Conservation (phyloP, 2,113 vertebrate genomes). For the Piprites chloris region DNA sequence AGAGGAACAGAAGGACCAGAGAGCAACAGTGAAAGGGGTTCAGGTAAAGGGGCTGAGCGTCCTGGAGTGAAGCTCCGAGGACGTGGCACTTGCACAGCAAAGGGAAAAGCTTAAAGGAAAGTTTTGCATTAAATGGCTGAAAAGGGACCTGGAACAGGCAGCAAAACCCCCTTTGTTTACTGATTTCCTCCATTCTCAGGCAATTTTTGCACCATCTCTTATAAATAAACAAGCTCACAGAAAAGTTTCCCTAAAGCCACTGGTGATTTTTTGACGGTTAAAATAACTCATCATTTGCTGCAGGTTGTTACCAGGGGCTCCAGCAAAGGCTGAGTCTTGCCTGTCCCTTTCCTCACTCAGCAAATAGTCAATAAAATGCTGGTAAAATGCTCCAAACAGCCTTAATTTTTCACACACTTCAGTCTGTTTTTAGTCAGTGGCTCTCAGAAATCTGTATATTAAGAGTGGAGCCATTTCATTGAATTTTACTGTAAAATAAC, state of each 20-base stretch:
- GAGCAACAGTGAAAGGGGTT: neutral
- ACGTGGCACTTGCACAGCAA: neutral
- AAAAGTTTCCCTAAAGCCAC: neutral
- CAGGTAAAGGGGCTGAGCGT: neutral
- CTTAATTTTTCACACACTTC: neutral
- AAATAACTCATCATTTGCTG: neutral
- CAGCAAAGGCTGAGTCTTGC: neutral
- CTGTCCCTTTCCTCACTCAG: fast-evolving
- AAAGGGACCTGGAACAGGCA: neutral
- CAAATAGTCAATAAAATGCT: neutral
- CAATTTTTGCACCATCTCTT: neutral
- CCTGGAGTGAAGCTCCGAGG: neutral
- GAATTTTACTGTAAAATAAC: neutral
- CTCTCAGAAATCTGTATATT: neutral
- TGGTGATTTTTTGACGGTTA: neutral
- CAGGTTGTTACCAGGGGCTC: neutral
- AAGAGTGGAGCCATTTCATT: neutral
- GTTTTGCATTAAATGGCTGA: neutral
- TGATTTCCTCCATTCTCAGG: neutral
- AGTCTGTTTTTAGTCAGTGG: neutral
- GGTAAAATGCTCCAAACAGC: neutral
- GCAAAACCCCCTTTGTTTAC: neutral
- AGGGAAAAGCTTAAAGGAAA: neutral
- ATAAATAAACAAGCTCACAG: neutral
- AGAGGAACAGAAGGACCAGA: neutral